Evolutionary conservation across 2,888 invertebrate genomes (phyloP).

Genomic region (Eupelmus urozonus): DNA sequence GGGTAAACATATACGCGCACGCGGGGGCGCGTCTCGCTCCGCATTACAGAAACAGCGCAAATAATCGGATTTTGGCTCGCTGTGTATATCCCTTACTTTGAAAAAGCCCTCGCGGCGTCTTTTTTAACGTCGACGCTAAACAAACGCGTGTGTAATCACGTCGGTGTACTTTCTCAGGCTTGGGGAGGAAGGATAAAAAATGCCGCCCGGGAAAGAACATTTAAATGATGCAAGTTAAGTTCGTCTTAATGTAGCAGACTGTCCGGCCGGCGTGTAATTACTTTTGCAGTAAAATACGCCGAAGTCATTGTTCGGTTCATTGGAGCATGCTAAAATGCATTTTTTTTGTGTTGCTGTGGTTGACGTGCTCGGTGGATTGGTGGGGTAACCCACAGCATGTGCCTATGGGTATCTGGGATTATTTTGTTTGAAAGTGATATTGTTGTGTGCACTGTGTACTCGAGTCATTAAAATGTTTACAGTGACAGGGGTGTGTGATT

Average conservation of each 20-base stretch:
- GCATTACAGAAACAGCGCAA: no score
- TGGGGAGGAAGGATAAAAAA: background rate
- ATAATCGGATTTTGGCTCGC: no score
- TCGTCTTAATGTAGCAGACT: conserved; percentile 19
- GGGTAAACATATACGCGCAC: background rate
- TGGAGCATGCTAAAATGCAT: conserved; percentile 32
- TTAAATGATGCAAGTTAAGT: conserved; percentile 32
- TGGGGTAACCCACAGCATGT: background rate
- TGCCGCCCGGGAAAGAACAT: background rate
- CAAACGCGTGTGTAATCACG: no score
- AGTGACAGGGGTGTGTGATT: background rate
- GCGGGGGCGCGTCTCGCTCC: no score
- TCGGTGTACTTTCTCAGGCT: no score
- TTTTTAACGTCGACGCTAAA: no score
- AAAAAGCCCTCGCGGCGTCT: no score
- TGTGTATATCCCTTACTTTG: no score
- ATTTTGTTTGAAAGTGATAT: conserved; percentile 11
- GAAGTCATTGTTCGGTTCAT: conserved; percentile 50
- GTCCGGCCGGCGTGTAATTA: conserved; percentile 21
- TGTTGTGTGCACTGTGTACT: background rate
- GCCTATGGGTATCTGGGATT: background rate
- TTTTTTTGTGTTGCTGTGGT: background rate
- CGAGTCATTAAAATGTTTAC: conserved; percentile 3
- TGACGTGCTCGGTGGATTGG: background rate
- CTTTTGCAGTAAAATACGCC: conserved; percentile 7